Evolutionary conservation across 2,888 invertebrate genomes (phyloP).

Genomic region (Polylopha cassiicola): DNA sequence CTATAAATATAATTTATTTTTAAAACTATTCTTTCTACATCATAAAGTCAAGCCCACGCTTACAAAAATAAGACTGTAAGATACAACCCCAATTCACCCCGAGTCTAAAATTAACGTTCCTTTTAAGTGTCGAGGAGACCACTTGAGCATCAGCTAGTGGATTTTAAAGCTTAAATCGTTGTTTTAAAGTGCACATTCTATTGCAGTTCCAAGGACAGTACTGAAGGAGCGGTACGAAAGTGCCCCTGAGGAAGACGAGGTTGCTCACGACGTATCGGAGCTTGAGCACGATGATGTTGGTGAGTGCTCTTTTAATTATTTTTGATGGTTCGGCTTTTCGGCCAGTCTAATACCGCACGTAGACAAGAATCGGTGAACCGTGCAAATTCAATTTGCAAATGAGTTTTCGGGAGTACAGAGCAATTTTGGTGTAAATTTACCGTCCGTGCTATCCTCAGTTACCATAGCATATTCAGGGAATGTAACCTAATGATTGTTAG

Average conservation of each 20-base stretch:
- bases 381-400: slow-evolving; percentile 9
- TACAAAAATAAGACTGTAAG: slow-evolving; percentile 30
- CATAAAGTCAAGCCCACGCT: too few species aligned
- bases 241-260: slow-evolving; percentile 86
- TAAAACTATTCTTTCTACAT: too few species aligned
- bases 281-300: slow-evolving; percentile 73
- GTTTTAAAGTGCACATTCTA: slow-evolving; percentile 43
- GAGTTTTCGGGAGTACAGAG: not conserved
- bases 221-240: slow-evolving; percentile 89
- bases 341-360: slow-evolving; percentile 5
- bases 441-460: too few species aligned
- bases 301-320: slow-evolving; percentile 52
- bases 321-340: slow-evolving; percentile 20
- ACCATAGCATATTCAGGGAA: too few species aligned
- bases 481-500: too few species aligned
- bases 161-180: slow-evolving; percentile 32
- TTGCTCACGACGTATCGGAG: slow-evolving; percentile 72
- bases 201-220: slow-evolving; percentile 88
- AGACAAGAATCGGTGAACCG: slow-evolving; percentile 6
- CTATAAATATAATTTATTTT: too few species aligned
- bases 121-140: slow-evolving; percentile 39
- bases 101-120: slow-evolving; percentile 63
- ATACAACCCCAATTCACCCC: slow-evolving; percentile 38
- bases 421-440: too few species aligned
- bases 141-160: slow-evolving; percentile 28